phyloP scores from a whole-genome alignment of 1,140 invertebrate species.

The Camponotus floridanus region DNA sequence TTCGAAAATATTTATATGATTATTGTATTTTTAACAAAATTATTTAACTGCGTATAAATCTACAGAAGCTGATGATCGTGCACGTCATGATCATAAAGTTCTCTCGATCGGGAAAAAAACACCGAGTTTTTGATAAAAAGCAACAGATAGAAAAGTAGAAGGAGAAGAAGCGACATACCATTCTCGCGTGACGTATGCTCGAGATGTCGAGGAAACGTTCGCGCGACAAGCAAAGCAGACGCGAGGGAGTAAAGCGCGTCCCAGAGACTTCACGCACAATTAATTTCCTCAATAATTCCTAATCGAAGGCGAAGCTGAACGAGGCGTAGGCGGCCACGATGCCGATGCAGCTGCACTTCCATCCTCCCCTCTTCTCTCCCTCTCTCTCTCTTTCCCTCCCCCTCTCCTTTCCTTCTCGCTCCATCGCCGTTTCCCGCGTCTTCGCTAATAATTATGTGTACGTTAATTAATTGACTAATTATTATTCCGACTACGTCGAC shows the following conservation, averaged over 20 bases:
- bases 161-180: conserved; percentile 53
- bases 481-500: conserved; percentile 81
- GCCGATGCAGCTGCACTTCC: conserved; percentile 64
- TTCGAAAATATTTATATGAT: conserved; percentile 23
- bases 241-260: conserved; percentile 18
- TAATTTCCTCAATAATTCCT: conserved; percentile 85
- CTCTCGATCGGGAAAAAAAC: conserved; percentile 36
- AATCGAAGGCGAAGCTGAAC: conserved; percentile 80
- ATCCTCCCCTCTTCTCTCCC: conserved; percentile 10
- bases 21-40: conserved; percentile 9
- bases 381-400: conserved; percentile 12
- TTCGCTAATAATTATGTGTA: conserved; percentile 85
- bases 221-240: conserved; percentile 49
- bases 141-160: conserved; percentile 46
- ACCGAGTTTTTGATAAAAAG: conserved; percentile 25
- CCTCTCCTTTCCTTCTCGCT: conserved; percentile 33
- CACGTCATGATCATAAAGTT: neutral
- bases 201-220: conserved; percentile 37
- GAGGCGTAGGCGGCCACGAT: conserved; percentile 62
- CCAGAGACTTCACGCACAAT: conserved; percentile 84
- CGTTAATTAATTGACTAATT: conserved; percentile 86
- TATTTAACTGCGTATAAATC: conserved; percentile 8
- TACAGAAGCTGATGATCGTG: neutral
- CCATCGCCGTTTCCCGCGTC: conserved; percentile 68
- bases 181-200: conserved; percentile 64